phyloP scores from a whole-genome alignment of 1,140 invertebrate species.

The Melipona quadrifasciata region DNA sequence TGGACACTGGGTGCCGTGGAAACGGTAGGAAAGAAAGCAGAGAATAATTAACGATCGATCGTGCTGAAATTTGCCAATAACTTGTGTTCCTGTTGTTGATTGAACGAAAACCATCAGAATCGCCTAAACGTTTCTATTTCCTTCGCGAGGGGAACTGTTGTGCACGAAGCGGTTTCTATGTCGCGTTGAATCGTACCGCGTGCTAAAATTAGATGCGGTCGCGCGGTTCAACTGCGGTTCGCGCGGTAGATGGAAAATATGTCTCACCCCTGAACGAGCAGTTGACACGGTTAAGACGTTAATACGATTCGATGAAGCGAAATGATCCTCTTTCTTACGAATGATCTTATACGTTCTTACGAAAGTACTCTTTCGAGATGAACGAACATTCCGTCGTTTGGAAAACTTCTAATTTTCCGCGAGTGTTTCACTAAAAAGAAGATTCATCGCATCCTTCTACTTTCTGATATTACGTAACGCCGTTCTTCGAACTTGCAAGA shows the following conservation, averaged over 20 bases:
- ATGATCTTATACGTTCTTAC: neutral
- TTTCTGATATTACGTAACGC: neutral
- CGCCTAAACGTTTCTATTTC: constrained; percentile 14
- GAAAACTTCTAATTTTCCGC: neutral
- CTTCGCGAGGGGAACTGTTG: neutral
- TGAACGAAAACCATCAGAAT: constrained; percentile 2
- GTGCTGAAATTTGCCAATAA: neutral
- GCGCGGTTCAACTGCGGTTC: constrained; percentile 27
- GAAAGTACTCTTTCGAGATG: neutral
- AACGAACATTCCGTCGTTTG: neutral
- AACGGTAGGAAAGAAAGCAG: neutral
- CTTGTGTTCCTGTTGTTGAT: neutral
- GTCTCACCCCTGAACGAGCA: constrained; percentile 1
- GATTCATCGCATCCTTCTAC: neutral
- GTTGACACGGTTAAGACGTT: constrained; percentile 26
- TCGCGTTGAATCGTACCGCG: constrained; percentile 19
- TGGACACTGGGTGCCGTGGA: neutral
- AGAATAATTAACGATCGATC: neutral
- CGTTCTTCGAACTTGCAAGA: neutral
- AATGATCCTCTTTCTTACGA: neutral
- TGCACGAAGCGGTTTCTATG: constrained; percentile 10
- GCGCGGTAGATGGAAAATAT: constrained; percentile 19
- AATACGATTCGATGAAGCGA: neutral
- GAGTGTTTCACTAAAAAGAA: neutral
- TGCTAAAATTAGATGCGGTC: constrained; percentile 46